A percentile compares a stretch with the other conserved stretches of the same genome.
Evolutionary conservation across 2,113 vertebrate species (phyloP).

Genomic region (Microcebus ravelobensis): DNA sequence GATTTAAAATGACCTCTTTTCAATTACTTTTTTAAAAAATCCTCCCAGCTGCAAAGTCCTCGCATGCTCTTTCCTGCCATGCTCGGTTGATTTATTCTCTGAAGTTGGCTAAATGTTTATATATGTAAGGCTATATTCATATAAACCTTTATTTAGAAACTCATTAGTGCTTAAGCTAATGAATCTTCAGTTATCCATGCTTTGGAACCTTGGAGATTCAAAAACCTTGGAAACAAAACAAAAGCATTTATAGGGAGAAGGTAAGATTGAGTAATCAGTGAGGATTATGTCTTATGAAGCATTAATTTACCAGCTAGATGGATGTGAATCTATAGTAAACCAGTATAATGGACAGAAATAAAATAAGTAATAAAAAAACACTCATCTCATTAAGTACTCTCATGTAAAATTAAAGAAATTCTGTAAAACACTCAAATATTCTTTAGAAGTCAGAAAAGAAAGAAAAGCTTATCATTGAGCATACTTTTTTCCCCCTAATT

Average conservation of each 20-base stretch:
- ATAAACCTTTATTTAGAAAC: slow-evolving; percentile 54
- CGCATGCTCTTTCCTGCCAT: neutral
- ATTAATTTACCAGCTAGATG: slow-evolving; percentile 44
- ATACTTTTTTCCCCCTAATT: neutral
- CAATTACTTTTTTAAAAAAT: neutral
- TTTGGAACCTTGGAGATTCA: slow-evolving; percentile 5
- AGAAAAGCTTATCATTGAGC: neutral
- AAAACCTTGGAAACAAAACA: slow-evolving; percentile 41
- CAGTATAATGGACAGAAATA: neutral
- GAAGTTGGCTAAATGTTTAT: slow-evolving; percentile 28
- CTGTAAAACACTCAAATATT: neutral
- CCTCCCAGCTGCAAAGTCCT: neutral
- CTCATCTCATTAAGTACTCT: neutral
- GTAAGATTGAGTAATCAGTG: neutral
- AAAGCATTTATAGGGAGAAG: neutral
- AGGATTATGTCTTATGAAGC: neutral
- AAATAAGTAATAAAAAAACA: neutral
- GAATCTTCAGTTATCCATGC: slow-evolving; percentile 21
- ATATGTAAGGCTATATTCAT: neutral
- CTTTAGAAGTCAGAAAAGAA: neutral
- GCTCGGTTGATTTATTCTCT: neutral
- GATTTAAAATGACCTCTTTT: slow-evolving; percentile 68
- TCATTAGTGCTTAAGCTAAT: slow-evolving; percentile 21
- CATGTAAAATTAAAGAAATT: slow-evolving; percentile 1
- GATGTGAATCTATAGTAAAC: neutral